Base-by-base conservation (phyloP, 2,888 invertebrate species). In the Hyposoter dolosus region DNA sequence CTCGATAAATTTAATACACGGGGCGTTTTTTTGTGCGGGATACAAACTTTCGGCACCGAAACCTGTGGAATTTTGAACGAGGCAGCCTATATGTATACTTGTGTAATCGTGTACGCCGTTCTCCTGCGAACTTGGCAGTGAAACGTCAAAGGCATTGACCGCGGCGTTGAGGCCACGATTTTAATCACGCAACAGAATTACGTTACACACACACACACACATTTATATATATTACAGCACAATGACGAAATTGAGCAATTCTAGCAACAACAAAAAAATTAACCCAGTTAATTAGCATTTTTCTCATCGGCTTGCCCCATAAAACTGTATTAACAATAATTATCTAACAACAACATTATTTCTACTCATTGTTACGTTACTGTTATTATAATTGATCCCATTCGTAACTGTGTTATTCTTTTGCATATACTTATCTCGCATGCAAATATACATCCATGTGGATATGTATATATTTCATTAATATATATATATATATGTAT, bases 81-180 rank as follows among this genome's bases (percentile, higher is more conserved):
- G 60, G 56, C 81, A 74, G 68, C 74, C 63, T 81, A 17, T 65
- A 32, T 32, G 45, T 65, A 50, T 66, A 35, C 65, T 63, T 77
- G 76, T 72, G 76, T 72, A 72, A 45, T 72, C 72, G 77, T 32
- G 50, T 63, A 43, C 45, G 84, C 84, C 81, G 72, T 84, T 84
- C 81, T 72, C 81, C 28, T 40, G 81, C 84, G 84, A 84, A 84
- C 84, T 84, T 84, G 84, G 81, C 84, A 84, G 84, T 84, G 84
- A 84, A 85, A 85, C 74, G 77, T 85, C 82, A 78, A 78, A 85
- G 85, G 85, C 85, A 85, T 75, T 82, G 85, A 85, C 85, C 85
- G 72, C 72, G 53, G 50, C 82, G 81, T 23, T 78, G 85, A 72
- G 85, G 78, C 75, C 80, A 60, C 74, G 85, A 82, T 85, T 82